Evolutionary conservation across 2,888 invertebrate species (phyloP).

Genomic region (Macrophya alboannulata): DNA sequence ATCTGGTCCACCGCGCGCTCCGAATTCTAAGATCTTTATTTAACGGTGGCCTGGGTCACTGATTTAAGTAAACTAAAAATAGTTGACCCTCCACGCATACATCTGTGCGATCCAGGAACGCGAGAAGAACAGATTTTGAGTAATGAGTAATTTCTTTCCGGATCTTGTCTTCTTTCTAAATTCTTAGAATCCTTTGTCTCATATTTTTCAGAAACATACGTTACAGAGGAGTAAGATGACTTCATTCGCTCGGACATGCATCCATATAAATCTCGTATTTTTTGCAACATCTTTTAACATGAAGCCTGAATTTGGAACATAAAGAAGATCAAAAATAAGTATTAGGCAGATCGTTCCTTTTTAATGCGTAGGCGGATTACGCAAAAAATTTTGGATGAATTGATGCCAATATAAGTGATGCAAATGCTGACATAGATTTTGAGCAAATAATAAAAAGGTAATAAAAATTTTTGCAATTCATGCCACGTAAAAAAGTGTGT

Average conservation of each 20-base stretch:
- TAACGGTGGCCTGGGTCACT: constrained; percentile 21
- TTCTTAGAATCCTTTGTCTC: background rate
- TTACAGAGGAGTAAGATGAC: background rate
- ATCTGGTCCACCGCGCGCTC: background rate
- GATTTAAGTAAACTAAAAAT: constrained; percentile 35
- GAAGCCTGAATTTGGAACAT: background rate
- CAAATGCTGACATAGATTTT: background rate
- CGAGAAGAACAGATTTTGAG: background rate
- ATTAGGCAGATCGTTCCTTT: background rate
- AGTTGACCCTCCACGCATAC: constrained; percentile 19
- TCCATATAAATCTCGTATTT: background rate
- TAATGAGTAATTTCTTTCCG: background rate
- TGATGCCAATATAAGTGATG: background rate
- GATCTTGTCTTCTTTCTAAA: background rate
- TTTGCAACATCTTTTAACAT: background rate
- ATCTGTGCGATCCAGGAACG: background rate
- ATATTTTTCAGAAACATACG: background rate
- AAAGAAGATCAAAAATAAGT: background rate
- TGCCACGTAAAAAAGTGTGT: background rate
- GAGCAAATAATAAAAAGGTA: background rate
- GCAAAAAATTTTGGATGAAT: background rate
- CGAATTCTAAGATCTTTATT: constrained; percentile 19
- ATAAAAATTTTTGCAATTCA: background rate
- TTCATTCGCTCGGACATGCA: background rate
- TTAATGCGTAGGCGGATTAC: background rate